A percentile compares a stretch with the other conserved stretches of the same genome.
Evolutionary conservation across 2,113 vertebrate genomes (phyloP).

Genomic region (Python bivittatus): DNA sequence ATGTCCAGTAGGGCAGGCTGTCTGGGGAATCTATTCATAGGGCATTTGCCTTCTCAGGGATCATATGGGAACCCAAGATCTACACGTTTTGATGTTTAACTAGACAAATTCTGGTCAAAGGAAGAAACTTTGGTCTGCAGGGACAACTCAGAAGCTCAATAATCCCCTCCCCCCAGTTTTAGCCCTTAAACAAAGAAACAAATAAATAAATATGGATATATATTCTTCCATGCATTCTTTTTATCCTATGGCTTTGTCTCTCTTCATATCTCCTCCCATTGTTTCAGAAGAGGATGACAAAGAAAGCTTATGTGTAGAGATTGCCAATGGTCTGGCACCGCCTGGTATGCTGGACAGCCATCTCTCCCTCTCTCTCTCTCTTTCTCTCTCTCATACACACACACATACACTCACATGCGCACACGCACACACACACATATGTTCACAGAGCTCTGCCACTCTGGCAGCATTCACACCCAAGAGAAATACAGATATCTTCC

Average conservation of each 20-base stretch:
- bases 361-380: background rate
- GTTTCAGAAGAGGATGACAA: conserved; percentile 18
- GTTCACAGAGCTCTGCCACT: background rate
- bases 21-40: no score
- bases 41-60: no score
- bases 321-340: conserved; percentile 19
- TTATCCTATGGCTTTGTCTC: background rate
- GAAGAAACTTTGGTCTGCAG: background rate
- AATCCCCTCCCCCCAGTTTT: no score
- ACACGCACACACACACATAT: background rate
- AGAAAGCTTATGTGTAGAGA: conserved; percentile 17
- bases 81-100: background rate
- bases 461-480: background rate
- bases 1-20: no score
- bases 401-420: background rate
- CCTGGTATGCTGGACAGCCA: conserved; percentile 5
- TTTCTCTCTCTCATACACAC: background rate
- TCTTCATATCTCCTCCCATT: conserved; percentile 2
- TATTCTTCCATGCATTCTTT: background rate
- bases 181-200: background rate
- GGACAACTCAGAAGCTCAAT: background rate
- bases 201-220: no score
- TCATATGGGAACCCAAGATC: background rate
- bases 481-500: conserved; percentile 11
- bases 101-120: background rate